Conservation (phyloP, 2,797 vertebrate species). For the Saxicola maurus region DNA sequence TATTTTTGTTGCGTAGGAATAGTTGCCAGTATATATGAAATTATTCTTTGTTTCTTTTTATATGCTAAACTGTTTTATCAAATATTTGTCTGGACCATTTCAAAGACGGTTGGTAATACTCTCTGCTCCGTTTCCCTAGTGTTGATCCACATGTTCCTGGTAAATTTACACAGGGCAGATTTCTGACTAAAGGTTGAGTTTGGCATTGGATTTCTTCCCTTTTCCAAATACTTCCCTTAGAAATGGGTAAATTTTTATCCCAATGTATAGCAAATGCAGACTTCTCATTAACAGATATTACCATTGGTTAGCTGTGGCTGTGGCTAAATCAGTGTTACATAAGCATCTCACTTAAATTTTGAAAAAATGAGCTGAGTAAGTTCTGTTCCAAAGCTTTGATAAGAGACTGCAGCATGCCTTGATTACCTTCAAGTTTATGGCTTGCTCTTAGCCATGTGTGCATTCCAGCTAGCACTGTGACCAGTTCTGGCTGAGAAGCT, state of each 20-base stretch:
- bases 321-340: background rate
- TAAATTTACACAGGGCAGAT: background rate
- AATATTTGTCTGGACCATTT: background rate
- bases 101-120: background rate
- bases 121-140: background rate
- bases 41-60: background rate
- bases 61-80: background rate
- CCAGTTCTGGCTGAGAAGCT: background rate
- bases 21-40: background rate
- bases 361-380: background rate
- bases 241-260: background rate
- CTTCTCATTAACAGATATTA: background rate
- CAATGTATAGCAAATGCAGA: background rate
- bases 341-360: fast-evolving
- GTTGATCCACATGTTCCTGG: background rate
- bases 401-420: background rate
- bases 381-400: background rate
- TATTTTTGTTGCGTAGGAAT: background rate
- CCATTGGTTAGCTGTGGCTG: background rate
- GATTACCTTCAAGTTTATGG: background rate
- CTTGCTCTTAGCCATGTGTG: background rate
- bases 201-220: background rate
- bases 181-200: background rate
- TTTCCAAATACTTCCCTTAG: background rate
- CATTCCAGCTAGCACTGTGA: background rate